These are phyloP conservation scores for Lepidocolaptes lacrymiger DNA, from an alignment of 2,797 vertebrate species.

Conservation along the genomic window DNA sequence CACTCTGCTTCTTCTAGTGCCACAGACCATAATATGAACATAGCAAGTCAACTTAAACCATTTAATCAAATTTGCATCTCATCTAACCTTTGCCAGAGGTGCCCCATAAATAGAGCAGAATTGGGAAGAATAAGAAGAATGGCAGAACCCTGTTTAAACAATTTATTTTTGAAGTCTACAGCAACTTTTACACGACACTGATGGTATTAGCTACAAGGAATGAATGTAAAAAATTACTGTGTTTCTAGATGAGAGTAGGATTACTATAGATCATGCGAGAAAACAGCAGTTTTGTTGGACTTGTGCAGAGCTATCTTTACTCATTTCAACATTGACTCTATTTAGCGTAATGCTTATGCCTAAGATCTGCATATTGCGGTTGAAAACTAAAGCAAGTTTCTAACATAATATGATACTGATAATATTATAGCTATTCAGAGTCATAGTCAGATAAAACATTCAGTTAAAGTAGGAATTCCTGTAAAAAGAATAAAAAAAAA, in stretches of 20 bases:
- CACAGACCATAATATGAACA: neutral
- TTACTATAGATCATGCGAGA: neutral
- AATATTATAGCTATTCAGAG: neutral
- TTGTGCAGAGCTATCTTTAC: neutral
- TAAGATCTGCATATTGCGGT: neutral
- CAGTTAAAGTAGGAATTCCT: neutral
- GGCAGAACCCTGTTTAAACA: slow-evolving; percentile 37
- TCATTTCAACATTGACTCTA: slow-evolving; percentile 35
- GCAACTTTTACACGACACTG: neutral
- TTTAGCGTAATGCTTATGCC: neutral
- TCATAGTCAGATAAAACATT: neutral
- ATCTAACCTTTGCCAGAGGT: slow-evolving; percentile 34
- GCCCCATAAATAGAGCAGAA: neutral
- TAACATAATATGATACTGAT: neutral
- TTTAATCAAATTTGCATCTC: slow-evolving; percentile 7
- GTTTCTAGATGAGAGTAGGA: neutral
- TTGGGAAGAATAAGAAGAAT: slow-evolving; percentile 7
- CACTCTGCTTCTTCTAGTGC: neutral
- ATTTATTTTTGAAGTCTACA: slow-evolving; percentile 36
- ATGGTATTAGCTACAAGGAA: slow-evolving; percentile 5
- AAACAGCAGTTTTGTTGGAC: slow-evolving; percentile 2
- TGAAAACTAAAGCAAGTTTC: slow-evolving; percentile 16
- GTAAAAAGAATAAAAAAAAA: neutral
- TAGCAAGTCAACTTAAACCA: neutral
- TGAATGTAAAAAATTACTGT: slow-evolving; percentile 24